Conservation (phyloP, 2,113 vertebrate species). For the Ciconia boyciana region DNA sequence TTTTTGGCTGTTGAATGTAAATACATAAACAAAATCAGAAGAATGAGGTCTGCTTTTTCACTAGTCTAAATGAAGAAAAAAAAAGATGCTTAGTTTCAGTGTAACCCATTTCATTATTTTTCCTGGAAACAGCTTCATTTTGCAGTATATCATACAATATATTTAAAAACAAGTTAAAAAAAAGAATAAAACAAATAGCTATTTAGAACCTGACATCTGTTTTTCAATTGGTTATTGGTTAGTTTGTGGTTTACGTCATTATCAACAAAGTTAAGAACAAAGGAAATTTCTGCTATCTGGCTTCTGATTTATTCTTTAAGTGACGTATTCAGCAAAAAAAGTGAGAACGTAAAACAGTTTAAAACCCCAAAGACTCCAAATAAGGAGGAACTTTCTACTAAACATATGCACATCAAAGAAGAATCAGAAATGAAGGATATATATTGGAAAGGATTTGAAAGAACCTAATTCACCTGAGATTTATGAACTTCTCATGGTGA, state of each 20-base stretch:
- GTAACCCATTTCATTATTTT: neutral
- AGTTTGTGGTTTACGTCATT: neutral
- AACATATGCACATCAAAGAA: neutral
- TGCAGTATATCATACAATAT: neutral
- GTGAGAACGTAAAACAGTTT: neutral
- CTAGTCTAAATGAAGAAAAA: neutral
- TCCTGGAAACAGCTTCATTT: neutral
- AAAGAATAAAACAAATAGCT: neutral
- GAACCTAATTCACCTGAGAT: neutral
- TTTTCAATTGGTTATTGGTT: neutral
- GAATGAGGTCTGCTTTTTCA: neutral
- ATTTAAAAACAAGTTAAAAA: neutral
- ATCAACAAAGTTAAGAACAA: neutral
- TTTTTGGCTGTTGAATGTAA: neutral
- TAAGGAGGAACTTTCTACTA: neutral
- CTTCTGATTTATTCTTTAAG: neutral
- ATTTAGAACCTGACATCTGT: neutral
- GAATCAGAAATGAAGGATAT: neutral
- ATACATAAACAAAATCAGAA: neutral
- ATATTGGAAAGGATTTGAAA: neutral
- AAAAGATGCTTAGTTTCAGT: neutral
- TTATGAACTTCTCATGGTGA: neutral
- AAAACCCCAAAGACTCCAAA: neutral
- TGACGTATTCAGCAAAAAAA: neutral
- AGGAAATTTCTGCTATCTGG: neutral